Evolutionary conservation across 2,113 vertebrate species (phyloP).

Genomic region (Caranx ignobilis): DNA sequence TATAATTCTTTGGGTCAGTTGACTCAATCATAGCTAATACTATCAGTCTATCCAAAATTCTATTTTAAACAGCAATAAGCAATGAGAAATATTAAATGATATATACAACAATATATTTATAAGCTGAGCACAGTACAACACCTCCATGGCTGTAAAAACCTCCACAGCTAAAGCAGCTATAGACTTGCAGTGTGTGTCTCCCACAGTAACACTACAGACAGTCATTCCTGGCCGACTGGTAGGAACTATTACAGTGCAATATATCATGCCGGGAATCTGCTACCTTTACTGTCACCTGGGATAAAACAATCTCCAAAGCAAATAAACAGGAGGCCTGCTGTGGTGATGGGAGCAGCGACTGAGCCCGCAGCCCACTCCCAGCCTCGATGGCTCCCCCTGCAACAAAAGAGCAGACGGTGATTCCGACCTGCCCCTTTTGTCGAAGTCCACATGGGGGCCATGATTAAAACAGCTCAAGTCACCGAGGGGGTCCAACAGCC

Average conservation of each 20-base stretch:
- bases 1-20: too few species aligned
- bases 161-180: neutral
- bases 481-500: slow-evolving; percentile 59
- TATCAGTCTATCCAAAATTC: too few species aligned
- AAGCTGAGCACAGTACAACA: too few species aligned
- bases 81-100: too few species aligned
- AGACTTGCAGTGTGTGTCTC: neutral
- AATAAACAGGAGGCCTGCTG: slow-evolving; percentile 71
- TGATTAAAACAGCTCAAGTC: slow-evolving; percentile 80
- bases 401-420: slow-evolving; percentile 84
- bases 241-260: slow-evolving; percentile 25
- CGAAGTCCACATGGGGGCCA: slow-evolving; percentile 78
- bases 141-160: too few species aligned
- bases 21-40: too few species aligned
- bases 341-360: slow-evolving; percentile 42
- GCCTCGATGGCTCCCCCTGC: slow-evolving; percentile 76
- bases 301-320: slow-evolving; percentile 69
- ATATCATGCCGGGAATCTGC: slow-evolving; percentile 49
- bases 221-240: neutral
- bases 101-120: too few species aligned
- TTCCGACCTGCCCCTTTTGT: slow-evolving; percentile 80
- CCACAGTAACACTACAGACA: neutral
- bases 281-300: slow-evolving; percentile 74
- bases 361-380: slow-evolving; percentile 45
- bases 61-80: too few species aligned